Evolutionary conservation across 2,113 vertebrate genomes (phyloP).

Genomic region (Oncorhynchus kisutch): DNA sequence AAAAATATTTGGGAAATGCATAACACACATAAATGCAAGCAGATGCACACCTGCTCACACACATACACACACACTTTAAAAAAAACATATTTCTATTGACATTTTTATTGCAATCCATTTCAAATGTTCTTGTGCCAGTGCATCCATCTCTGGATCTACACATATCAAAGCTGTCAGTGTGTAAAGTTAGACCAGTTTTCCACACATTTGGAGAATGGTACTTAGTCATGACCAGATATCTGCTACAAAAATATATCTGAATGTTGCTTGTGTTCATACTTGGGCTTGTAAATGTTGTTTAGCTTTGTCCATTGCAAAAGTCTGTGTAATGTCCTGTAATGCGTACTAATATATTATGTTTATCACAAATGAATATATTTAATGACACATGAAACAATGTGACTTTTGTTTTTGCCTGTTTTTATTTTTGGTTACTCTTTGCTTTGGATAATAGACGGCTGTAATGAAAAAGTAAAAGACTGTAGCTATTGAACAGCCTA

Average conservation of each 20-base stretch:
- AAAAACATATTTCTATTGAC: not conserved
- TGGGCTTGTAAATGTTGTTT: slow-evolving; percentile 91
- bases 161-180: slow-evolving; percentile 22
- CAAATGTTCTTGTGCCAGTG: not conserved
- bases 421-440: slow-evolving; percentile 45
- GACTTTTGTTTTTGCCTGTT: slow-evolving; percentile 69
- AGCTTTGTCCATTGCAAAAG: slow-evolving; percentile 84
- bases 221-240: slow-evolving; percentile 41
- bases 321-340: slow-evolving; percentile 87
- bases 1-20: slow-evolving; percentile 17
- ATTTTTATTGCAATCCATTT: not conserved
- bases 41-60: not conserved
- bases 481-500: slow-evolving; percentile 81
- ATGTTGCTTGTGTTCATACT: slow-evolving; percentile 77
- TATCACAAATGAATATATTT: slow-evolving; percentile 99
- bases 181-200: slow-evolving; percentile 43
- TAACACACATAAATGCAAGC: slow-evolving; percentile 19
- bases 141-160: slow-evolving; percentile 10
- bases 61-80: not conserved
- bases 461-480: slow-evolving; percentile 72
- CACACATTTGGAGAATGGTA: slow-evolving; percentile 35
- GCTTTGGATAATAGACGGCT: slow-evolving; percentile 75
- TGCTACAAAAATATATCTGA: slow-evolving; percentile 36
- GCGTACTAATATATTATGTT: slow-evolving; percentile 99
- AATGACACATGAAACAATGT: slow-evolving; percentile 90